Evolutionary conservation across 2,888 invertebrate species (phyloP).

Genomic region (Adela reaumurella): DNA sequence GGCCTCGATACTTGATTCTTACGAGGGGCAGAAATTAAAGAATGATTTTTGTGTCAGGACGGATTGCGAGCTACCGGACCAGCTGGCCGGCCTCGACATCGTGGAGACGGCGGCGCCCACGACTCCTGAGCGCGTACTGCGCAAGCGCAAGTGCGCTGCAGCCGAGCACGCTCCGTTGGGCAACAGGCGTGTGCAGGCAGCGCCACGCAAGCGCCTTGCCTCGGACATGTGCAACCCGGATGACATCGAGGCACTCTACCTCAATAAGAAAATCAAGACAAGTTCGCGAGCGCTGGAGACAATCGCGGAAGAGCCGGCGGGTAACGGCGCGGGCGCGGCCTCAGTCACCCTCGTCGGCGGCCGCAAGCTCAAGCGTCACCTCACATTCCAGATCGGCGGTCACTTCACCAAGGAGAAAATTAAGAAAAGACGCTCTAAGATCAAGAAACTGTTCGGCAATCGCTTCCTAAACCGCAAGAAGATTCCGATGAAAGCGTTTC

Average conservation of each 20-base stretch:
- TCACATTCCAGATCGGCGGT: conserved; percentile 50
- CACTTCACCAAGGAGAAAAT: conserved; percentile 53
- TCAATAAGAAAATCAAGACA: conserved; percentile 53
- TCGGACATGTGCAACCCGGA: conserved; percentile 36
- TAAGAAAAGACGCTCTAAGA: conserved; percentile 55
- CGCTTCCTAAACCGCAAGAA: conserved; percentile 46
- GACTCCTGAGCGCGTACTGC: neutral
- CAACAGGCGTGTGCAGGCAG: conserved; percentile 18
- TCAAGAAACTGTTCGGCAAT: conserved; percentile 52
- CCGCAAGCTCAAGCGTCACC: conserved; percentile 54
- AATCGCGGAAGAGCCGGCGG: conserved; percentile 60
- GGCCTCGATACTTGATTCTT: too few relatives aligned
- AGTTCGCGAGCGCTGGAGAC: conserved; percentile 57
- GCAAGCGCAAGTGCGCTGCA: conserved; percentile 2
- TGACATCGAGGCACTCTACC: conserved; percentile 53
- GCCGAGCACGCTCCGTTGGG: conserved; percentile 18
- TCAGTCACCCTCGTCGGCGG: conserved; percentile 43
- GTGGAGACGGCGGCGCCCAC: too few relatives aligned
- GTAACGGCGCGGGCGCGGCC: conserved; percentile 31
- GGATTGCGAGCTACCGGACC: conserved; percentile 36
- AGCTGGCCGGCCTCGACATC: conserved; percentile 47
- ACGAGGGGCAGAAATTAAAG: too few relatives aligned
- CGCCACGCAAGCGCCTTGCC: conserved; percentile 36
- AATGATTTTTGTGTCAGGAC: conserved; percentile 4
- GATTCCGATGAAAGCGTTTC: conserved; percentile 54